phyloP scores from a whole-genome alignment of 2,888 invertebrate genomes.

The Acrocyrtus sp. region DNA sequence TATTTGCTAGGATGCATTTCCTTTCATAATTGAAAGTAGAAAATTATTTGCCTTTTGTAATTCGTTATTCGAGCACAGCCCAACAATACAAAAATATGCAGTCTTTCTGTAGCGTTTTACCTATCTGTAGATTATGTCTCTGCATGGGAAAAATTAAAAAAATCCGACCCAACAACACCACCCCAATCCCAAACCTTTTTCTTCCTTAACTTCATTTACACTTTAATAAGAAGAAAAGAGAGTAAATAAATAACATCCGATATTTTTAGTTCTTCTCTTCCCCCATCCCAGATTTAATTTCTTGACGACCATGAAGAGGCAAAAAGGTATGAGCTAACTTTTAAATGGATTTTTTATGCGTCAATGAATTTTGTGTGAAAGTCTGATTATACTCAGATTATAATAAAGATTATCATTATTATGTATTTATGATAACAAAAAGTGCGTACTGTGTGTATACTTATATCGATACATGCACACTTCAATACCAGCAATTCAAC shows the following conservation, averaged over 20 bases:
- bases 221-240: not conserved
- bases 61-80: not conserved
- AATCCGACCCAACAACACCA: too few relatives aligned
- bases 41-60: conserved; percentile 18
- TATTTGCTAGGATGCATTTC: too few relatives aligned
- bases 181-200: too few relatives aligned
- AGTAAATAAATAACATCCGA: too few relatives aligned
- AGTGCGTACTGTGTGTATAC: not conserved
- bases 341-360: conserved; percentile 31
- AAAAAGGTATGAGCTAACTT: conserved; percentile 8
- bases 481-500: too few relatives aligned
- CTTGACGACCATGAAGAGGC: conserved; percentile 45
- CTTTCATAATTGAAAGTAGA: conserved; percentile 28
- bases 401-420: conserved; percentile 22
- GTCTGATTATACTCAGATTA: conserved; percentile 13
- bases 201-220: not conserved
- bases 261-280: conserved; percentile 16
- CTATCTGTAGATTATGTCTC: too few relatives aligned
- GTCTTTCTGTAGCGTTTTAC: too few relatives aligned
- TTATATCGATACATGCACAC: not conserved
- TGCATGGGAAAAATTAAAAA: not conserved
- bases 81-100: too few relatives aligned
- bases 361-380: conserved; percentile 39
- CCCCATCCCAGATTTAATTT: conserved; percentile 1
- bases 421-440: not conserved